Conservation (phyloP, 2,113 vertebrate species). For the Terrapene triunguis region DNA sequence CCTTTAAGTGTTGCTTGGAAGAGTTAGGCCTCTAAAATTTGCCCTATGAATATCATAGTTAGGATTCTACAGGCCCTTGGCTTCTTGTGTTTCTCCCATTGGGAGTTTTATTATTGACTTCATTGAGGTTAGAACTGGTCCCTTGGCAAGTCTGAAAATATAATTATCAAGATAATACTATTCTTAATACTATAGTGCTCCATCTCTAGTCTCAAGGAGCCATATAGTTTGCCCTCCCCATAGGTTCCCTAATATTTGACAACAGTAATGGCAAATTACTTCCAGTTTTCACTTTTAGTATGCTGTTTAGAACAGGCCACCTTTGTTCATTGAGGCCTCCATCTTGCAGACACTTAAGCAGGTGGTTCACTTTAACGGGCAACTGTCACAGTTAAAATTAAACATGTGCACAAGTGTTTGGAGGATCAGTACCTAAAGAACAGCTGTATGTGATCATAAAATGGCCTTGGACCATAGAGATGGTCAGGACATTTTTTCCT, state of each 20-base stretch:
- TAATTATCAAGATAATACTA: background rate
- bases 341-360: rapidly evolving
- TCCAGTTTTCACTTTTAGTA: conserved; percentile 55
- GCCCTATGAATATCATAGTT: rapidly evolving
- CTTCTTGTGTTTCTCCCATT: background rate
- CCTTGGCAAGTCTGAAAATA: background rate
- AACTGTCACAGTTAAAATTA: background rate
- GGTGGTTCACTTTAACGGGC: background rate
- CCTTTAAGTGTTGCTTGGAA: background rate
- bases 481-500: background rate
- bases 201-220: rapidly evolving
- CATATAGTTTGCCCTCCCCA: background rate
- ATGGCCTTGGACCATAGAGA: background rate
- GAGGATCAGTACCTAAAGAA: background rate
- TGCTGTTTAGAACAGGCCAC: background rate
- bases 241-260: conserved; percentile 5
- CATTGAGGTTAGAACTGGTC: background rate
- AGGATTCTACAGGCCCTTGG: background rate
- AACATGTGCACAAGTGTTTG: background rate
- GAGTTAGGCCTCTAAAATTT: background rate
- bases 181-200: rapidly evolving
- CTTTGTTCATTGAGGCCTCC: rapidly evolving
- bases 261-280: conserved; percentile 31
- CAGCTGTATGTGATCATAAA: background rate
- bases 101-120: background rate